Evolutionary conservation across 2,888 invertebrate species (phyloP).

Genomic region (Sinodicranocentrus sp.): DNA sequence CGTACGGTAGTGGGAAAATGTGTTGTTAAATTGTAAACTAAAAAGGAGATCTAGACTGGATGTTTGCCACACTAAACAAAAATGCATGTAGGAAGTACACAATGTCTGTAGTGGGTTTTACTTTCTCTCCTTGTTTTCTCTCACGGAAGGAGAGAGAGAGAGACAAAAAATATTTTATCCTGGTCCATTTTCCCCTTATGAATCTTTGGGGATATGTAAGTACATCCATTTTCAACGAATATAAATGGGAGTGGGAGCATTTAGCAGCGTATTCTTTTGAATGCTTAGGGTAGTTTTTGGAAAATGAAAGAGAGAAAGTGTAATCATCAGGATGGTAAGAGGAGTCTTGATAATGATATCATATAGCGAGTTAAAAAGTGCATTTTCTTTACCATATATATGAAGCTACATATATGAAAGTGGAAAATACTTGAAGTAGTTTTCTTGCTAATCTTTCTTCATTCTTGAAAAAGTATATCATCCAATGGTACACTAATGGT

Average conservation of each 20-base stretch:
- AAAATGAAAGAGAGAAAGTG: not conserved
- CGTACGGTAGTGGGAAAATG: not conserved
- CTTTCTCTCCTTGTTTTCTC: too few species aligned
- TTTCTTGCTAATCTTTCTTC: constrained; percentile 4
- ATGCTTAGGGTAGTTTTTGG: not conserved
- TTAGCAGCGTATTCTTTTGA: constrained; percentile 32
- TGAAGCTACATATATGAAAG: not conserved
- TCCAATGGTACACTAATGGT: not conserved
- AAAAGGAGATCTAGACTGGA: too few species aligned
- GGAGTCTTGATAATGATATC: constrained; percentile 12
- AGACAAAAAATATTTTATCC: constrained; percentile 26
- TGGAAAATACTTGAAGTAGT: not conserved
- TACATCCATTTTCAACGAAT: constrained; percentile 32
- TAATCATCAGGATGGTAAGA: not conserved
- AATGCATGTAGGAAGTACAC: too few species aligned
- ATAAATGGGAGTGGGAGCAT: constrained; percentile 51
- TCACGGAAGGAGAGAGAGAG: too few species aligned
- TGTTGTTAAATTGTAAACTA: constrained; percentile 8
- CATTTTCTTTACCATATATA: constrained; percentile 10
- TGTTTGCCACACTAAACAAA: too few species aligned
- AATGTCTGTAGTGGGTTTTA: too few species aligned
- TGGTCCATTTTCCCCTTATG: not conserved
- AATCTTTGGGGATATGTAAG: constrained; percentile 20
- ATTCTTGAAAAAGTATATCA: not conserved
- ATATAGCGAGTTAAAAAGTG: constrained; percentile 16